Evolutionary conservation across 2,797 vertebrate genomes (phyloP), one percentile per base, ranked within the genome.

Genomic region (Chloroceryle amazona): DNA sequence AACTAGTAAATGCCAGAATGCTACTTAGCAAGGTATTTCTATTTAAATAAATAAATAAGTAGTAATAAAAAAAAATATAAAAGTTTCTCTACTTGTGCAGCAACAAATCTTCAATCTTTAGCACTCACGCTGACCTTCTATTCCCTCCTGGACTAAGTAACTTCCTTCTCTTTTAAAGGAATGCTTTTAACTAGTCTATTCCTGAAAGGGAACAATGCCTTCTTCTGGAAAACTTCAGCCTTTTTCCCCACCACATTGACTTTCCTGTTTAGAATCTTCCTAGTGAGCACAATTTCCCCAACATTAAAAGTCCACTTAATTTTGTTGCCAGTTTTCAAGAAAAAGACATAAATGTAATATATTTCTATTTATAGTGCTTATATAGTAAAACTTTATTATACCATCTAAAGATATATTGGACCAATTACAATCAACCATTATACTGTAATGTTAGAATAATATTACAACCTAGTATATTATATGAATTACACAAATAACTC

Each of bases 201-300:
- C 92, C 88, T 11, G 28, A 92, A 96, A 93, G 67, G 86, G 88
- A 96, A 94, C 88, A 96, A 96, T 90, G 70, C 16, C n/a, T 92
- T 83, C 92, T 92, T 91, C 86, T 92, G 91, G 85, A 96, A 95
- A 68, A 75, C 75, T 83, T 96, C 67, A 68, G 22, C 35, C 15
- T 3, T 82, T 76, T 95, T 63, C 85, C 78, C 81, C 62, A 84
- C 25, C 63, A 67, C 67, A 17, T 58, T 57, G 82, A 81, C 72
- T 96, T 96, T 95, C 91, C 87, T 92, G 91, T 92, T 95, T 93
- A 94, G 92, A 86, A 90, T 89, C 21, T 96, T 82, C 68, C 83
- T 46, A 60, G 68, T 63, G 89, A 82, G 19, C 62, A 81, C 28
- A 75, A 92, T 86, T 88, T 94, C 70, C 82, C 66, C 42, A 21